Conservation (phyloP, 1,140 invertebrate species). For the Rhopalosiphum maidis region DNA sequence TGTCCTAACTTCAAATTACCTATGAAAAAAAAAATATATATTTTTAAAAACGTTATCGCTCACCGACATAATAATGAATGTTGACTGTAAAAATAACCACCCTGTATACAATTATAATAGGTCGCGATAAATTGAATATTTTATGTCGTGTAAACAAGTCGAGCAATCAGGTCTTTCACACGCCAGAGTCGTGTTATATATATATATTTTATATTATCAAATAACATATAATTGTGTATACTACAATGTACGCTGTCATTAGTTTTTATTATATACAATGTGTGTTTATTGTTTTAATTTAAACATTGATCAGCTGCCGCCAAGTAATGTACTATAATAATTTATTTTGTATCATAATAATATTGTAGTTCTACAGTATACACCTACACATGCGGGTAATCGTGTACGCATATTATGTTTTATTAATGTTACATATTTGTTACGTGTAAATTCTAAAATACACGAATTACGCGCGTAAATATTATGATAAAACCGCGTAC, state of each 20-base stretch:
- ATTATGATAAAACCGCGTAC: neutral
- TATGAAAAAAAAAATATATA: neutral
- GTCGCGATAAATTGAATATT: neutral
- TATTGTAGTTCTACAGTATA: neutral
- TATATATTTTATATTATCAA: neutral
- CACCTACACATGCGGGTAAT: neutral
- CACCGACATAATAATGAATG: neutral
- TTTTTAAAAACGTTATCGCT: neutral
- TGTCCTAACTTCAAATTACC: neutral
- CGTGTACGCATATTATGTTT: neutral
- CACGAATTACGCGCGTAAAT: too few relatives aligned
- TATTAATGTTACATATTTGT: neutral
- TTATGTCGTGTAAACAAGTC: neutral
- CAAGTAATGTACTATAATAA: neutral
- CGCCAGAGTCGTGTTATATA: neutral
- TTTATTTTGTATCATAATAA: too few relatives aligned
- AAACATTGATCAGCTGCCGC: neutral
- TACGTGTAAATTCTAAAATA: neutral
- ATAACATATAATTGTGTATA: neutral
- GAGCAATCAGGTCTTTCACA: neutral
- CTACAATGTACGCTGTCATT: neutral
- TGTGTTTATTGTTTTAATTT: neutral
- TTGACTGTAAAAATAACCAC: neutral
- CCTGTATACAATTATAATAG: neutral
- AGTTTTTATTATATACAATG: neutral